These are phyloP conservation scores for Protonibea diacanthus DNA, from an alignment of 2,797 vertebrate genomes.

Conservation along the genomic window DNA sequence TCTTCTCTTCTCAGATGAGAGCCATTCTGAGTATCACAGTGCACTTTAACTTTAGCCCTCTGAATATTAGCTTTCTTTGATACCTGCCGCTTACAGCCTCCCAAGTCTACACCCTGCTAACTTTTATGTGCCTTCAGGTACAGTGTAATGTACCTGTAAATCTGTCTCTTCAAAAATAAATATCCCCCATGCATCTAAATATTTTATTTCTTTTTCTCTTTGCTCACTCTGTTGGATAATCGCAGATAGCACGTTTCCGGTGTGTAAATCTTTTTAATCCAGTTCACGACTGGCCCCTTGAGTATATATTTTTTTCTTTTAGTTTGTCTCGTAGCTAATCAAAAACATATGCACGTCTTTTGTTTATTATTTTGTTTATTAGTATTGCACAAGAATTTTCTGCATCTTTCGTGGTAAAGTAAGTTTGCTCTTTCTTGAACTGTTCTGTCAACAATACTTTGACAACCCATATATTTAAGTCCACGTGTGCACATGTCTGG, in stretches of 20 bases:
- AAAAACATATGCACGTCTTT: not conserved
- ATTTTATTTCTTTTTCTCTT: slow-evolving; percentile 40
- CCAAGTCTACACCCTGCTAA: slow-evolving; percentile 74
- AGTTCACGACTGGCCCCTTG: slow-evolving; percentile 16
- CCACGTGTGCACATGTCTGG: not conserved
- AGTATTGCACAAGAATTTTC: not conserved
- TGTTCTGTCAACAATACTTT: slow-evolving; percentile 12
- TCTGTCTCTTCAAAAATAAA: slow-evolving; percentile 73
- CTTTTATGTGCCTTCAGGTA: slow-evolving; percentile 77
- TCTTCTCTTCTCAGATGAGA: slow-evolving; percentile 88
- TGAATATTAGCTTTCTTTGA: slow-evolving; percentile 83
- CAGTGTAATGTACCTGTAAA: slow-evolving; percentile 70
- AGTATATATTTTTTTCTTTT: not conserved
- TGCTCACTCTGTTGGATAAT: slow-evolving; percentile 13
- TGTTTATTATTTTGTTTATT: not conserved
- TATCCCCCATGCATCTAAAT: slow-evolving; percentile 59
- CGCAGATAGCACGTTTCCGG: slow-evolving; percentile 11
- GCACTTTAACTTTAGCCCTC: slow-evolving; percentile 84
- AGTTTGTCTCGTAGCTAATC: slow-evolving; percentile 13
- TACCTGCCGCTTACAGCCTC: slow-evolving; percentile 79
- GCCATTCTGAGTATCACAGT: slow-evolving; percentile 82
- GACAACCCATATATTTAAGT: slow-evolving; percentile 6
- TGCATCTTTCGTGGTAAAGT: not conserved
- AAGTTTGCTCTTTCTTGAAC: not conserved
- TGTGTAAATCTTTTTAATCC: slow-evolving; percentile 25